Evolutionary conservation across 2,888 invertebrate species (phyloP).

Genomic region (Deladenus siricidicola): DNA sequence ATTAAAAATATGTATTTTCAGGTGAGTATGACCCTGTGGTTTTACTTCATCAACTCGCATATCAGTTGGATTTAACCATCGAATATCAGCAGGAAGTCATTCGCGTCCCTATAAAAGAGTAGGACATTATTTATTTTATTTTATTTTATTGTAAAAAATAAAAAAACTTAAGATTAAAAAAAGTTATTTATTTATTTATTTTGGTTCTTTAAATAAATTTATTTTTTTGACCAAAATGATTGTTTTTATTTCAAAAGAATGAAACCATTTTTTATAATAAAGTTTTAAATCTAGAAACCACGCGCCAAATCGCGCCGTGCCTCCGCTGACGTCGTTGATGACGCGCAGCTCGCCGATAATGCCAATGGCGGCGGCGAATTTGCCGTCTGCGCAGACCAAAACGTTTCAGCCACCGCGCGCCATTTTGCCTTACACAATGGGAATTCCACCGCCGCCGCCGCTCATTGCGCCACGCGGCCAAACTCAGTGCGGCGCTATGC

Average conservation of each 20-base stretch:
- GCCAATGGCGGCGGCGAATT: background rate
- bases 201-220: background rate
- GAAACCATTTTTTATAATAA: too few species aligned
- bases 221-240: too few species aligned
- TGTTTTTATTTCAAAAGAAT: too few species aligned
- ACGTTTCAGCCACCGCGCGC: background rate
- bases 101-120: background rate
- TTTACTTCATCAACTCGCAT: slow-evolving; percentile 35
- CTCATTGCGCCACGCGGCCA: background rate
- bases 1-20: too few species aligned
- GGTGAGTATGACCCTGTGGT: slow-evolving; percentile 30
- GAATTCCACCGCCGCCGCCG: background rate
- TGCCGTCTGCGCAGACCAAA: slow-evolving; percentile 6
- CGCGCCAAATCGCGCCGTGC: too few species aligned
- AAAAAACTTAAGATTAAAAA: background rate
- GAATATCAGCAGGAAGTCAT: slow-evolving; percentile 18
- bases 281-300: too few species aligned
- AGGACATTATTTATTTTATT: too few species aligned
- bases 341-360: background rate
- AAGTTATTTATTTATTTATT: background rate
- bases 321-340: too few species aligned
- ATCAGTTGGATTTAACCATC: slow-evolving; percentile 28
- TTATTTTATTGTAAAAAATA: too few species aligned
- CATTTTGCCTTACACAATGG: background rate
- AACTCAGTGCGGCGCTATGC: background rate